Conservation (phyloP, 1,140 invertebrate species). For the Hyles vespertilio region DNA sequence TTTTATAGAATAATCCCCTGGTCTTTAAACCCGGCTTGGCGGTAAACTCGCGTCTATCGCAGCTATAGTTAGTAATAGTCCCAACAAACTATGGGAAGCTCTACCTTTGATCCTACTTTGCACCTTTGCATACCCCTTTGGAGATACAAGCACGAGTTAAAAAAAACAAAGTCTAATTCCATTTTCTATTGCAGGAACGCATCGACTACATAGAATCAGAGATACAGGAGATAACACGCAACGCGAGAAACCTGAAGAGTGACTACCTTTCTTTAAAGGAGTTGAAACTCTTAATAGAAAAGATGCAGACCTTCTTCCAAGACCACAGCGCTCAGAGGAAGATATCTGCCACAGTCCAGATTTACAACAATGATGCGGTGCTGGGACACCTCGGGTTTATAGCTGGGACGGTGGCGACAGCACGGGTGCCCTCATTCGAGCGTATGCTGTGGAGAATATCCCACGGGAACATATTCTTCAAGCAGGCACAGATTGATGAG, state of each 20-base stretch:
- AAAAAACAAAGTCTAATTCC: too few species aligned
- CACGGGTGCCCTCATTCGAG: conserved; percentile 87
- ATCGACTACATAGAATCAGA: conserved; percentile 93
- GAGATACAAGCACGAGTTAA: too few species aligned
- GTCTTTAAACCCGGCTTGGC: too few species aligned
- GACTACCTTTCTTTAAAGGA: conserved; percentile 94
- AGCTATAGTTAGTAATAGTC: too few species aligned
- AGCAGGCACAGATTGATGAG: conserved; percentile 86
- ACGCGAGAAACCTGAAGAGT: conserved; percentile 91
- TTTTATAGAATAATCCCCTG: too few species aligned
- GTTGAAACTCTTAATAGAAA: conserved; percentile 90
- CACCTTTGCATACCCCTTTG: too few species aligned
- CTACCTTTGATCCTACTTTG: too few species aligned
- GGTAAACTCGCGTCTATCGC: too few species aligned
- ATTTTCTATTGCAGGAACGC: conserved; percentile 79
- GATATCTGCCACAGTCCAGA: conserved; percentile 81
- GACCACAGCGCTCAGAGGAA: conserved; percentile 80
- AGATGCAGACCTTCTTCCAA: conserved; percentile 93
- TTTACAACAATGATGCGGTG: conserved; percentile 85
- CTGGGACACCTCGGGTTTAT: conserved; percentile 80
- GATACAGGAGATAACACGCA: conserved; percentile 91
- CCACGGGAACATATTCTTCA: conserved; percentile 89
- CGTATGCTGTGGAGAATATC: conserved; percentile 91
- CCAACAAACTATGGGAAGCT: too few species aligned
- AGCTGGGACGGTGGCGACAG: conserved; percentile 79